Evolutionary conservation across 1,140 invertebrate genomes (phyloP).

Genomic region (Amyelois transitella): DNA sequence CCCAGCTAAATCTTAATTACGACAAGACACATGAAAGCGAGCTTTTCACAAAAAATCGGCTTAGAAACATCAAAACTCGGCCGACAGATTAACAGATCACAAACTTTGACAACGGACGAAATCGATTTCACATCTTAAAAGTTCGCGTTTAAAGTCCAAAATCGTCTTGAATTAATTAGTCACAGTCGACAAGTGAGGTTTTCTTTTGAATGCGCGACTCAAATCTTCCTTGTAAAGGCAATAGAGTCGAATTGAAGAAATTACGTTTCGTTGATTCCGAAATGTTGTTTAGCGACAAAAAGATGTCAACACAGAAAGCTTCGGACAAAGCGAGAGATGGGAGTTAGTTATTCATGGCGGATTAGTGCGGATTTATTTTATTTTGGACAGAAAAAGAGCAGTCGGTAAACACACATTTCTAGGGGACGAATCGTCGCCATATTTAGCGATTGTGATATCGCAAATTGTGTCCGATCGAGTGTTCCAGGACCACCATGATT

Average conservation of each 20-base stretch:
- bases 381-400: not conserved
- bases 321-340: constrained; percentile 1
- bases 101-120: not conserved
- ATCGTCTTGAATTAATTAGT: not conserved
- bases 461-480: not conserved
- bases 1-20: constrained; percentile 1
- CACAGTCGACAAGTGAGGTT: not conserved
- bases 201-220: not conserved
- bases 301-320: constrained; percentile 1
- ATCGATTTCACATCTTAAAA: not conserved
- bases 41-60: not conserved
- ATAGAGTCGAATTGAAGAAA: not conserved
- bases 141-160: not conserved
- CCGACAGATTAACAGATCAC: constrained; percentile 1
- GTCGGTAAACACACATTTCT: constrained; percentile 4
- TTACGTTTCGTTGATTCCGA: not conserved
- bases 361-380: constrained; percentile 2
- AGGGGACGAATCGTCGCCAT: not conserved
- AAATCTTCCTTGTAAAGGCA: not conserved
- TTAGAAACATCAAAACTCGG: not conserved
- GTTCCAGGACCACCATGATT: not conserved
- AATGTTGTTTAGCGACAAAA: not conserved
- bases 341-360: constrained; percentile 4
- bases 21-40: constrained; percentile 1
- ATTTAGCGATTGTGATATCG: not conserved